Base-by-base conservation (phyloP, 2,113 vertebrate species). In the Tupaia chinensis region DNA sequence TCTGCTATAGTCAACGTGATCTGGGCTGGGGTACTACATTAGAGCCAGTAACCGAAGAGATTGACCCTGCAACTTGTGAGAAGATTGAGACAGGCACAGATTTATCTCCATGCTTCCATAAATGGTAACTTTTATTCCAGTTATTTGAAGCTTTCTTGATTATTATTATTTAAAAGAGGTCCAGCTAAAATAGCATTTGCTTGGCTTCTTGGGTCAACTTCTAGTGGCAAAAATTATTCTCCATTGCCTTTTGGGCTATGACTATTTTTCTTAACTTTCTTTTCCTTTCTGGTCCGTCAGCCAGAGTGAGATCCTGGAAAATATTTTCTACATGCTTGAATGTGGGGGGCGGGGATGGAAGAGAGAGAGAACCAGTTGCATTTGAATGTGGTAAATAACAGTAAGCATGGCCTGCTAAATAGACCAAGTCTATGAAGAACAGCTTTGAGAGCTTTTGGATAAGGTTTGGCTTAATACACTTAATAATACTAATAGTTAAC, bases 231-330 rank as follows among this genome's bases (percentile, higher is more conserved):
- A 96, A 44, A 44, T 44, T 44, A 44, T 44, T 44, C 44, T 44
- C 44, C 44, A 44, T 44, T 44, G 44, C 44, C 44, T 44, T 44
- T 44, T 44, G 25, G 77, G 29, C 87, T 74, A 70, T 86, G 73
- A 87, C 90, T 97, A 95, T 96, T 98, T 95, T 95, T 89, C 87
- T 97, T 96, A 94, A 54, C 0, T 97, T 97, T 96, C 78, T 32
- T 97, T 96, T 77, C 89, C 95, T 86, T 97, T 97, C 85, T 60
- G 81, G 74, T 93, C 74, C 76, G 32, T 93, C 58, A 93, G 78
- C 73, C 88, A 95, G 92, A 97, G 80, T 89, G 87, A 95, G 85
- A 74, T 95, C 84, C 91, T 11, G 4, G 97, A 97, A 98, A 97
- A 97, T 94, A 92, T 89, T 97, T 93, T 87, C 56, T 6, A 0